phyloP scores from a whole-genome alignment of 1,140 invertebrate species.

The Pseudomyrmex cubaensis region DNA sequence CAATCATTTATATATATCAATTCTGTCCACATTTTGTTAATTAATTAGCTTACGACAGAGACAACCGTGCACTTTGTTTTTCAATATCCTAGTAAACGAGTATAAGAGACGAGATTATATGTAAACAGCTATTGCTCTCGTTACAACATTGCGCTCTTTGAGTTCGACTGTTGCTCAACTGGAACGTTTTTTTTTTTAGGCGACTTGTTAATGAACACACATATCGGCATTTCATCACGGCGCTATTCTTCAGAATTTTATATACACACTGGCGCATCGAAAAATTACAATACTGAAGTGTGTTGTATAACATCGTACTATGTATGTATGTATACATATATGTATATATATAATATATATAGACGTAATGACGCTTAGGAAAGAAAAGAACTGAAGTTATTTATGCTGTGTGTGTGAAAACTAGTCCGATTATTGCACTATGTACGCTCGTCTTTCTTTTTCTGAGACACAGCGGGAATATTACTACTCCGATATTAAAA shows the following conservation, averaged over 20 bases:
- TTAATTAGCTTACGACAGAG: too few relatives aligned
- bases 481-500: constrained; percentile 25
- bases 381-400: constrained; percentile 18
- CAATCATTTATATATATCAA: too few relatives aligned
- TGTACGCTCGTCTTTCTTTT: not conserved
- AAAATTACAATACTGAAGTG: not conserved
- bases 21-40: too few relatives aligned
- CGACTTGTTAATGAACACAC: constrained; percentile 65
- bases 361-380: not conserved
- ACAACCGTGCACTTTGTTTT: too few relatives aligned
- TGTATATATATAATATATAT: not conserved
- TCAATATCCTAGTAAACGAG: too few relatives aligned
- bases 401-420: constrained; percentile 1
- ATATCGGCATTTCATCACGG: constrained; percentile 59
- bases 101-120: not conserved
- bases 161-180: not conserved
- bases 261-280: constrained; percentile 32
- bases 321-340: too few relatives aligned
- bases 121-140: constrained; percentile 17
- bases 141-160: constrained; percentile 7
- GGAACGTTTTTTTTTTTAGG: constrained; percentile 22
- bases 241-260: constrained; percentile 38
- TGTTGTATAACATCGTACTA: not conserved
- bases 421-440: constrained; percentile 27
- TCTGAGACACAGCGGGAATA: not conserved